Base-by-base conservation (phyloP, 2,797 vertebrate genomes). In the Linurgus olivaceus region DNA sequence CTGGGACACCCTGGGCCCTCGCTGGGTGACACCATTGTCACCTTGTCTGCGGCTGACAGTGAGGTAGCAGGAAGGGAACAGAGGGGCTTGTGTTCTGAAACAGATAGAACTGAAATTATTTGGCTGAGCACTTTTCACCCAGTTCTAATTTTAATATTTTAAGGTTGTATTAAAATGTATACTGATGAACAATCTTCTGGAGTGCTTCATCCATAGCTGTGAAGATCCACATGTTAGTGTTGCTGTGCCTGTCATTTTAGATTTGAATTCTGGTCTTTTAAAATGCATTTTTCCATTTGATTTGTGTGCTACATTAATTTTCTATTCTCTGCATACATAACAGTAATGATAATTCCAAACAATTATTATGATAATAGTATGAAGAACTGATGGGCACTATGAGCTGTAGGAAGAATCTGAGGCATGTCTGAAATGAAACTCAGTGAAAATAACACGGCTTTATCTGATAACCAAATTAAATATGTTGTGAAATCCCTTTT, bases 401-500 rank as follows among this genome's bases (percentile, higher is more conserved):
- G 21, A 70, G 20, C 16, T 48, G n/a, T 38, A 66, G 75, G 57
- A 61, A 80, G 42, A 77, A 57, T 44, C 26, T 19, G 33, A 84
- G 31, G 23, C 42, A 44, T 24, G 35, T n/a, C 37, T 80, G 47
- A 20, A 38, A 44, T 1, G 21, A 70, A 70, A 59, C 17, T 80
- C 63, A 24, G 28, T 48, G 52, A 71, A 89, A 92, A 83, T 4
- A 67, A 5, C 17, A 24, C 1, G 7, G 37, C 33, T 47, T 13
- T 55, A 10, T 33, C 28, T 47, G 67, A 55, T 23, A 65, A 40
- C 9, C 8, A 59, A 40, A 50, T 55, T 3, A 61, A 83, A 77
- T 88, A 84, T 80, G 93, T 94, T 97, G 68, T 91, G 81, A 97
- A 94, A 95, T 73, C 73, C 52, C 89, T 94, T 82, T 79, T 66